Percentiles rank a stretch among this genome's conserved stretches.
phyloP scores from a whole-genome alignment of 64 coral and sea anemone genomes.

The Orbicella faveolata region DNA sequence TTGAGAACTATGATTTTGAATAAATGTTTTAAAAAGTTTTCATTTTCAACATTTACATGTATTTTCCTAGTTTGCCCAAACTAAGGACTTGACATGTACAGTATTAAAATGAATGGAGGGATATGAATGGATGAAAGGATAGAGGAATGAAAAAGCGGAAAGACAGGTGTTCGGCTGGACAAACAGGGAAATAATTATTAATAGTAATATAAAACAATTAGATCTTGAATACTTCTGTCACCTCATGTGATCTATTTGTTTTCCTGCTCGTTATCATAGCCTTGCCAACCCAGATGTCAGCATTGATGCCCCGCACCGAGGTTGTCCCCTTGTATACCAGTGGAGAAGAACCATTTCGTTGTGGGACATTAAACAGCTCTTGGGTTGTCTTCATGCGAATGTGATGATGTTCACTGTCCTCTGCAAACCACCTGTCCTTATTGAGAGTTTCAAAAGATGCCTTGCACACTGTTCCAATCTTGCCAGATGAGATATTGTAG shows the following conservation, averaged over 20 bases:
- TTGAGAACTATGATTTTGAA: too few relatives aligned
- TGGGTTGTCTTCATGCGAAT: constrained; percentile 70
- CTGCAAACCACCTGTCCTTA: neutral
- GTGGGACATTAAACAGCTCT: constrained; percentile 31
- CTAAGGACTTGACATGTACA: too few relatives aligned
- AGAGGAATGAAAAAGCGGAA: too few relatives aligned
- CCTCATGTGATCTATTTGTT: neutral
- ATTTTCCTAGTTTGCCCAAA: too few relatives aligned
- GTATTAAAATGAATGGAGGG: too few relatives aligned
- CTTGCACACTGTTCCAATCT: neutral
- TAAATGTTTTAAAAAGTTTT: too few relatives aligned
- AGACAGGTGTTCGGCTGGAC: too few relatives aligned
- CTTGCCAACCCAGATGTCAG: constrained; percentile 78
- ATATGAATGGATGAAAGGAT: too few relatives aligned
- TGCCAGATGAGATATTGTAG: constrained; percentile 27
- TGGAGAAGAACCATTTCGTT: constrained; percentile 17
- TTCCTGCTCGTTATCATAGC: neutral
- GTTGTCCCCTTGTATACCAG: constrained; percentile 62
- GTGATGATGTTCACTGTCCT: constrained; percentile 40
- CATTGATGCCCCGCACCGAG: constrained; percentile 67
- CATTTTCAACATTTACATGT: too few relatives aligned
- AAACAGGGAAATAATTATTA: neutral
- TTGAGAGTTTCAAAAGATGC: neutral
- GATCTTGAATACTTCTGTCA: neutral
- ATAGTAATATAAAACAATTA: neutral